Conservation (phyloP, 2,797 vertebrate species). For the Rhinatrema bivittatum region DNA sequence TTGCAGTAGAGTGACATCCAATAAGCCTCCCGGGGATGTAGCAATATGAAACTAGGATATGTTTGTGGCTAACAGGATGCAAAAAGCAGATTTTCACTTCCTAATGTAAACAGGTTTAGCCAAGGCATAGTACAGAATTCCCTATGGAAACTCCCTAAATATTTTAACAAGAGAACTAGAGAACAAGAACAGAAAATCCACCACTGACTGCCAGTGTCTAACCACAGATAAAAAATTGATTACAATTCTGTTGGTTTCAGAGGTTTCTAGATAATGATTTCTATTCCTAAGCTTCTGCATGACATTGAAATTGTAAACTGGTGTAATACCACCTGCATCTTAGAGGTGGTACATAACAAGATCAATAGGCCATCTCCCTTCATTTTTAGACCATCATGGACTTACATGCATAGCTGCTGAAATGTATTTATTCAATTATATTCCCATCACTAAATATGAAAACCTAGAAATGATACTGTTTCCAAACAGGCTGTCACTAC, state of each 20-base stretch:
- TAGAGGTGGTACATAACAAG: constrained; percentile 13
- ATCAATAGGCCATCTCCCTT: constrained; percentile 16
- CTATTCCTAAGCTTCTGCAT: constrained; percentile 26
- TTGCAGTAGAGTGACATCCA: constrained; percentile 12
- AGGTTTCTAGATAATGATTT: constrained; percentile 33
- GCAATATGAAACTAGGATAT: constrained; percentile 20
- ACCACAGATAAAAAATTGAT: constrained; percentile 36
- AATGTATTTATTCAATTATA: constrained; percentile 23
- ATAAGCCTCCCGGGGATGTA: constrained; percentile 19
- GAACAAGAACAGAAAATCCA: constrained; percentile 29
- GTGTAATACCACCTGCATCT: constrained; percentile 5
- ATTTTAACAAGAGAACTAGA: constrained; percentile 36
- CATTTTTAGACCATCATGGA: constrained; percentile 12
- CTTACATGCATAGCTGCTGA: constrained; percentile 11
- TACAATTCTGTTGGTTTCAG: constrained; percentile 36
- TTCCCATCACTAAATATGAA: constrained; percentile 4
- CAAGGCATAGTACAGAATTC: constrained; percentile 23
- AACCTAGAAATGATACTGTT: constrained; percentile 7
- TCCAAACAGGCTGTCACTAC: constrained; percentile 4
- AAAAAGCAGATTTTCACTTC: constrained; percentile 39
- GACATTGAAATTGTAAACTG: constrained; percentile 20
- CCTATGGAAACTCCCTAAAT: constrained; percentile 28
- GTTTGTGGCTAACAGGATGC: constrained; percentile 34
- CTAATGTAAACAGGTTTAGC: constrained; percentile 42
- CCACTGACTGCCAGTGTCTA: constrained; percentile 23